Evolutionary conservation across 1,140 invertebrate species (phyloP), one percentile per base, ranked within the genome.

Genomic region (Hyles euphorbiae): DNA sequence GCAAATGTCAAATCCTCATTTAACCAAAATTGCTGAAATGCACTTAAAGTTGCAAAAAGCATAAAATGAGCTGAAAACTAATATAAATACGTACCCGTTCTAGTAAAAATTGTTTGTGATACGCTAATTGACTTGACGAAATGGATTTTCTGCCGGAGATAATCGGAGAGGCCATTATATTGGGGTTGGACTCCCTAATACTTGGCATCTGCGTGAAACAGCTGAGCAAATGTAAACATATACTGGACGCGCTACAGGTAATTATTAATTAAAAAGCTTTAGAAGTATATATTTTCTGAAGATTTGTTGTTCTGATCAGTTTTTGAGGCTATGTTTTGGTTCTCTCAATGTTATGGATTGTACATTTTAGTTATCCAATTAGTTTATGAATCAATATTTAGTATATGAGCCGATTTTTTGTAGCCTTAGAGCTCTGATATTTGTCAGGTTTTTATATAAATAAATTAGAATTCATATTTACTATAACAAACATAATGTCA

Each of bases 161-260:
- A 45, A 80, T 87, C 59, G 91, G 91, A 7, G 94, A 95, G 90
- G 86, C 91, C 43, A 83, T 95, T 58, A 90, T 92, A 8, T 82
- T 95, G n/a, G 93, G 93, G 45, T 87, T 95, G 51, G 94, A 95
- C 76, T 89, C 93, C 7, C 69, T 95, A 43, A 92, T 95, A 64
- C 90, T 95, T 53, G 92, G 91, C 4, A 87, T 94, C 36, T 95
- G 94, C 72, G 83, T 93, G 5, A 92, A 91, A 70, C 91, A 94
- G 79, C 94, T 95, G 83, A 91, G 91, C 70, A 91, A 92, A 78
- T 94, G 91, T 80, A 93, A 93, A 84, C 91, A 91, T 78, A 92
- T 93, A 2, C 86, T 94, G 45, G 86, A 89, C 53, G 88, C 92
- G 62, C 87, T 95, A 46, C 92, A 94, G 90, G 93, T 94, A 83